Percentiles rank a stretch among this genome's conserved stretches.
Conservation (phyloP, 2,888 invertebrate species). For the Agelastica alni region DNA sequence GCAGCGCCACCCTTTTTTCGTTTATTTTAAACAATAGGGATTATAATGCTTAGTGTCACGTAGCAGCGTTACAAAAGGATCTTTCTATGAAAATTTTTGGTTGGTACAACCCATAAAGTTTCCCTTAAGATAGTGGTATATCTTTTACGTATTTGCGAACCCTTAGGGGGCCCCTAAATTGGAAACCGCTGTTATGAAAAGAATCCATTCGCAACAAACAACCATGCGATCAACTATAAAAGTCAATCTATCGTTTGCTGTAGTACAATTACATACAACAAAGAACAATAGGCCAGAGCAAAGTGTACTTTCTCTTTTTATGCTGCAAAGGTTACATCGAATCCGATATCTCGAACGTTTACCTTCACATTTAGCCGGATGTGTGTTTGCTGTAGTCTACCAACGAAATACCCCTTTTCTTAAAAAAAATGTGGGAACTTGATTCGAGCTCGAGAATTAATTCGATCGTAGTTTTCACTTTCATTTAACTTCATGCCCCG, state of each 20-base stretch:
- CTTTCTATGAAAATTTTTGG: too few relatives aligned
- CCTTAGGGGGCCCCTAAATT: too few relatives aligned
- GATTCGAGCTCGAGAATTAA: background rate
- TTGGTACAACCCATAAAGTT: too few relatives aligned
- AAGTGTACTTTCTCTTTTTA: constrained; percentile 29
- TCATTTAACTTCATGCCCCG: too few relatives aligned
- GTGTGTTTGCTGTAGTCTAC: constrained; percentile 4
- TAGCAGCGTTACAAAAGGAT: too few relatives aligned
- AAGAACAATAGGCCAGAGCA: constrained; percentile 25
- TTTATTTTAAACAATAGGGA: too few relatives aligned
- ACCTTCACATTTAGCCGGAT: constrained; percentile 29
- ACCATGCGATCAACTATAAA: constrained; percentile 14
- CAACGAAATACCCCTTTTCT: constrained; percentile 10
- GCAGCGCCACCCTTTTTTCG: too few relatives aligned
- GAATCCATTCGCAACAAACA: background rate
- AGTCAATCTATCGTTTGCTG: constrained; percentile 14
- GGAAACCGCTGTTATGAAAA: too few relatives aligned
- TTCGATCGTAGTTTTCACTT: too few relatives aligned
- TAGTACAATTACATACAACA: constrained; percentile 24
- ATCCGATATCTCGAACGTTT: constrained; percentile 23
- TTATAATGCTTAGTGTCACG: too few relatives aligned
- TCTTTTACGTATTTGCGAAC: too few relatives aligned
- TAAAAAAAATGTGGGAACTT: constrained; percentile 3
- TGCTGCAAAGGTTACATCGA: constrained; percentile 26
- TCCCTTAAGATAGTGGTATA: too few relatives aligned